Evolutionary conservation across 1,140 invertebrate genomes (phyloP), one percentile per base, ranked within the genome.

Genomic region (Drosophila sturtevanti): DNA sequence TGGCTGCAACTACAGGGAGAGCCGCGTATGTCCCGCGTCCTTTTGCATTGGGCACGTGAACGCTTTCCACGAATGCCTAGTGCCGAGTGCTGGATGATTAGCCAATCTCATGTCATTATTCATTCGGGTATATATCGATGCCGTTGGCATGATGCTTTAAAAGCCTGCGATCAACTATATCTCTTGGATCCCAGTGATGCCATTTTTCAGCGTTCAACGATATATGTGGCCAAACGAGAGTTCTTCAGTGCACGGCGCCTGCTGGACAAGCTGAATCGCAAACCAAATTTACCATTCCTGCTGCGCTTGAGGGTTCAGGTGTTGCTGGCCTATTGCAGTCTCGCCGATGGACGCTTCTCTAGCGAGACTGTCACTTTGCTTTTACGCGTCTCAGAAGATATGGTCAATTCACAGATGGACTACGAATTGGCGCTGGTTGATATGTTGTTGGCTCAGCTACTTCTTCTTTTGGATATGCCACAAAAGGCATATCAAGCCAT

Each of bases 71-170:
- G 95, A 34, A 92, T 94, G 78, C 94, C 94, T 1, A 92, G 91
- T 44, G 93, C 92, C 1, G 90, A 94, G 78, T 93, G 94, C 34
- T 96, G 96, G 96, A 95, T 95, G 93, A 90, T 95, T 1, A 94
- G 93, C 70, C 95, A 96, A 80, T 95, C 48, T 92, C 95, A 70
- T 89, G 93, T 78, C 95, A 94, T 85, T 92, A 93, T 27, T 89
- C 93, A 90, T 84, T 94, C 44, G 76, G 79, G 84, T 6, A 91
- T 96, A 54, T 93, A 95, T 79, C 93, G 94, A 90, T 95, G 96
- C 61, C 95, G 95, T 72, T 97, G 96, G 95, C 94, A 94, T 24
- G 95, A 96, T 65, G 96, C 97, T 0, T 94, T 96, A 69, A 93
- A 94, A 55, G 95, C 95, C 56, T 96, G 97, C 52, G 92, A 93